Evolutionary conservation across 2,113 vertebrate genomes (phyloP), one percentile per base, ranked within the genome.

Genomic region (Penelope pileata): DNA sequence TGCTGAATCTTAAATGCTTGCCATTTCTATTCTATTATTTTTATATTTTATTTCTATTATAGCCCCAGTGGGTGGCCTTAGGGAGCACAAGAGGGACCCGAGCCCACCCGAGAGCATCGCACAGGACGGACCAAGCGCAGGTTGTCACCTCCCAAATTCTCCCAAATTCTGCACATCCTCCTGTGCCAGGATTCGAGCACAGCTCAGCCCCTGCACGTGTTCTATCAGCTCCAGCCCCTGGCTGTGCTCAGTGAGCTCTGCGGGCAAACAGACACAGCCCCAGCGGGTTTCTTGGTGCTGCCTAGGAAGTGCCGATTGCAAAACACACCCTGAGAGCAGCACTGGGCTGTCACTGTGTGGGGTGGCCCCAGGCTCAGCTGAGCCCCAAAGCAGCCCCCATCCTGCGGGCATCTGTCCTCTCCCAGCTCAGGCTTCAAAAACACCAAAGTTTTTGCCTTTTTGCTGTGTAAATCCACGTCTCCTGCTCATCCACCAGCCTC

Each of bases 251-350:
- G 23, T 62, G 5, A n/a, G 43, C 5, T 2, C 73, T 7, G 2
- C 3, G 5, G 74, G 36, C 36, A 45, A 64, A 16, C 40, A 40
- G 69, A 10, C 60, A 5, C 75, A 36, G 27, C 3, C n/a, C n/a
- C 21, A 3, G 14, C 2, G 0, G 17, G 36, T 34, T 17, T 47
- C 82, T 51, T 9, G 53, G 51, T 2, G 19, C 5, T 7, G 9
- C 27, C n/a, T 10, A 26, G 78, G 88, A 45, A 89, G 63, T 0
- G 4, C 0, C 0, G 42, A 14, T 29, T 63, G 78, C 29, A 17
- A 70, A 78, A 82, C 6, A 4, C 16, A 1, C 0, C 0, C 29
- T 2, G 2, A 40, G 62, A 66, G 56, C n/a, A n/a, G n/a, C n/a
- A n/a, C n/a, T 5, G 8, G 19, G 26, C 12, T 7, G 50, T 62